Base-by-base conservation (phyloP, 1,140 invertebrate species). In the Aplysia californica region DNA sequence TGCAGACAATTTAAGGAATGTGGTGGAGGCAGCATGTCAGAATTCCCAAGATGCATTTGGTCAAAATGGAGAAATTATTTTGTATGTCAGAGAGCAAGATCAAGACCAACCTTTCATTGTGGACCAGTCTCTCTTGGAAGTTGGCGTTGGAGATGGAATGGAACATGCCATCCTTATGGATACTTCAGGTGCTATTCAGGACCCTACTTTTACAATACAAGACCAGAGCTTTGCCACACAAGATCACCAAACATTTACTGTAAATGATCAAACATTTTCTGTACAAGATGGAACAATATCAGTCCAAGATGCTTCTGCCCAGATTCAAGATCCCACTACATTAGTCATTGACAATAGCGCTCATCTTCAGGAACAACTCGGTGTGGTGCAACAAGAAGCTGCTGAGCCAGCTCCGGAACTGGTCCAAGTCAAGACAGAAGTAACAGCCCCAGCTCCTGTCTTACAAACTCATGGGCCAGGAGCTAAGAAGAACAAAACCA, bases 1-100 rank as follows among this genome's bases (percentile, higher is more conserved):
- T 71, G 69, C 69, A n/a, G 69, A 71, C 55, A 71, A 58, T 35
- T 29, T 71, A 55, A 71, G 69, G 50, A 71, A 58, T 71, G 55
- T 71, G 23, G 69, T 71, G 50, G 69, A 71, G 35, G 69, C 69
- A 35, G 69, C 69, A 3, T 71, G 44, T 38, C 69, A 71, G 55
- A 41, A 41, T 35, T 71, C 69, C 15, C 50, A 71, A 41, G 69
- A 71, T 36, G 31, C 69, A 10, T 71, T 71, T 35, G 58, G 23
- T 29, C 69, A 71, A 36, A 35, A 71, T 36, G 69, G 69, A 35
- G 69, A 71, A 36, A 71, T 71, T n/a, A 71, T 71, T n/a, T 35
- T 71, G 21, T 71, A 71, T 38, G 69, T 71, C 20, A 71, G 58
- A 29, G 69, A 71, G 29, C 69, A 71, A 41, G 69, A 71, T 21